Base-by-base conservation (phyloP, 1,140 invertebrate genomes). In the Microvelia longipes region DNA sequence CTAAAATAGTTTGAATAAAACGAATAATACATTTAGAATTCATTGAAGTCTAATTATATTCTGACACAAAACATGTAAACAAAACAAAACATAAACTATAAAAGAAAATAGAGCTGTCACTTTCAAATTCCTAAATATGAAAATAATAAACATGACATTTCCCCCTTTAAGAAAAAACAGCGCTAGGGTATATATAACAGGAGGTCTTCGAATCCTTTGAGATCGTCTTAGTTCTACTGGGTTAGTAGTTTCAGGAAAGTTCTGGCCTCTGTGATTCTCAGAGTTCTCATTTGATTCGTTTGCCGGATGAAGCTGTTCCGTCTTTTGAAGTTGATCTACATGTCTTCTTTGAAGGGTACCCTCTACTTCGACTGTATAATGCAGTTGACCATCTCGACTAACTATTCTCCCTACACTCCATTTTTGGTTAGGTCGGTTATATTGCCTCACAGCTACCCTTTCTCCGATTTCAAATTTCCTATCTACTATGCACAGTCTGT, bases 401-500 rank as follows among this genome's bases (percentile, higher is more conserved):
- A 65, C 11, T 2, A 65, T 27, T 27, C 24, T 65, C 24, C 63
- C 63, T 25, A 65, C 11, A 13, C 2, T 25, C 63, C 63, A 30
- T 69, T 26, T 69, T 29, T 62, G 68, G 35, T 35, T 68, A 35
- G 67, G 67, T 68, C 25, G n/a, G 25, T 25, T 5, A 30, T 68
- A 68, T 24, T 30, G 25, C 19, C 67, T 26, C 24, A 68, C 67
- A 35, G 67, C 67, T 19, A 68, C 67, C 30, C 15, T 60, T 60
- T 68, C 25, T 19, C 67, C 67, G n/a, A 28, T 27, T 5, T 15
- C 5, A 30, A 68, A 29, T 24, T 50, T 19, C 19, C 35, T 50
- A 50, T 50, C 35, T 19, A 19, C 5, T 11, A 50, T 50, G 19
- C 35, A 50, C 35, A 50, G 19, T 5, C 19, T 50, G 35, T 50